phyloP scores from a whole-genome alignment of 2,888 invertebrate species.

The Idaea aversata region DNA sequence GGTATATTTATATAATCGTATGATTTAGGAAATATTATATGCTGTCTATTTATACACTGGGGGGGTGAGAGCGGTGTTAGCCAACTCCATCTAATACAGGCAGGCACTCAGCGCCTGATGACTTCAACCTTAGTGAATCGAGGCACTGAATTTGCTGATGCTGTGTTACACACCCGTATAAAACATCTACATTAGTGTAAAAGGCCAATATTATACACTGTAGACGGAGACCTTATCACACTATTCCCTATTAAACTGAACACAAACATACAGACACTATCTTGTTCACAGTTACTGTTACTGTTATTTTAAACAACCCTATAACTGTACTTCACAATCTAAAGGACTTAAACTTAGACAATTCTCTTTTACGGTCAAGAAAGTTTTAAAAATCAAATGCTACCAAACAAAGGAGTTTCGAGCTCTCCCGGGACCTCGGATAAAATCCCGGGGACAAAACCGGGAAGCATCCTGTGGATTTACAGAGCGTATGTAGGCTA shows the following conservation, averaged over 20 bases:
- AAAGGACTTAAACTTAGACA: background rate
- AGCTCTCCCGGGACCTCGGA: background rate
- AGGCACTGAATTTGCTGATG: no score
- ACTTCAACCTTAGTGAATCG: no score
- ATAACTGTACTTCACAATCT: background rate
- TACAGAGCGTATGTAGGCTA: background rate
- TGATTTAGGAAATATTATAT: no score
- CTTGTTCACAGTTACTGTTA: background rate
- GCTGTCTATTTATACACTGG: no score
- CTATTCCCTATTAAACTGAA: background rate
- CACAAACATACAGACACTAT: background rate
- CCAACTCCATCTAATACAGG: no score
- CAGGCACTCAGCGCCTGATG: no score
- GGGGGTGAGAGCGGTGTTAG: no score
- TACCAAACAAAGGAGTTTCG: background rate
- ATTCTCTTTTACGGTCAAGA: background rate
- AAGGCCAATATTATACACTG: background rate
- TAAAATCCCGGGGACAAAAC: background rate
- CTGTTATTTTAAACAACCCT: background rate
- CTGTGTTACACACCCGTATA: no score
- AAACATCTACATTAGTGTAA: background rate
- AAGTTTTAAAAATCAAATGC: slow-evolving; percentile 1
- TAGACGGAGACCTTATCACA: background rate
- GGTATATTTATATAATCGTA: no score
- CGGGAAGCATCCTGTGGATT: background rate